Evolutionary conservation across 35 echinoderm and acorn worm species (phyloP).

Genomic region (Stichopus chloronotus): DNA sequence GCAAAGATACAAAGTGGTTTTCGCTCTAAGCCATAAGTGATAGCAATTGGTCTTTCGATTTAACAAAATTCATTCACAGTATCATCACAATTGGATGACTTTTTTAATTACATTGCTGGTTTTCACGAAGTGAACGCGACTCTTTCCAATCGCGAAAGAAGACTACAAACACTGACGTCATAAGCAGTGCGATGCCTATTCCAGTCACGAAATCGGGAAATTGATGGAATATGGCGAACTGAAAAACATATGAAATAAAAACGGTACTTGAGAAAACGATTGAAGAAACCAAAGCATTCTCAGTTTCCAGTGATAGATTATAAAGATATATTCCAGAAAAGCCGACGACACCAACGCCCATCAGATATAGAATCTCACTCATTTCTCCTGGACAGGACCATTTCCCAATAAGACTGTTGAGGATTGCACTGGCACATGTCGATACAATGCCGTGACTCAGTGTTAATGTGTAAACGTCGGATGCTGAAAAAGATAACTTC

Average conservation of each 20-base stretch:
- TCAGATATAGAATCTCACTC: neutral
- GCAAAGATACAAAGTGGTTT: too few relatives aligned
- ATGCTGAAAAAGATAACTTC: neutral
- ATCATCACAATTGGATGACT: too few relatives aligned
- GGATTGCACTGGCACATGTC: neutral
- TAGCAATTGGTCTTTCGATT: too few relatives aligned
- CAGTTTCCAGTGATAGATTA: neutral
- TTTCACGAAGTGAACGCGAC: too few relatives aligned
- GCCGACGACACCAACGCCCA: neutral
- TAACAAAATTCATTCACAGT: too few relatives aligned
- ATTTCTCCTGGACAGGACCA: neutral
- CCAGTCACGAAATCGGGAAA: neutral
- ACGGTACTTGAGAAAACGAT: neutral
- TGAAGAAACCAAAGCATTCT: neutral
- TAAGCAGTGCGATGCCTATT: neutral
- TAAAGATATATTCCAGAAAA: conserved; percentile 17
- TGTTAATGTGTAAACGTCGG: neutral
- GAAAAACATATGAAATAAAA: neutral
- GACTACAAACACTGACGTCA: neutral
- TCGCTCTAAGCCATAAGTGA: too few relatives aligned
- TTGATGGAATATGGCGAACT: conserved; percentile 1
- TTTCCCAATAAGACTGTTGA: conserved; percentile 1
- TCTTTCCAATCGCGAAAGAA: neutral
- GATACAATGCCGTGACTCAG: neutral
- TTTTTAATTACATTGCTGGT: too few relatives aligned